Evolutionary conservation across 2,888 invertebrate species (phyloP).

Genomic region (Gnatocerus cornutus): DNA sequence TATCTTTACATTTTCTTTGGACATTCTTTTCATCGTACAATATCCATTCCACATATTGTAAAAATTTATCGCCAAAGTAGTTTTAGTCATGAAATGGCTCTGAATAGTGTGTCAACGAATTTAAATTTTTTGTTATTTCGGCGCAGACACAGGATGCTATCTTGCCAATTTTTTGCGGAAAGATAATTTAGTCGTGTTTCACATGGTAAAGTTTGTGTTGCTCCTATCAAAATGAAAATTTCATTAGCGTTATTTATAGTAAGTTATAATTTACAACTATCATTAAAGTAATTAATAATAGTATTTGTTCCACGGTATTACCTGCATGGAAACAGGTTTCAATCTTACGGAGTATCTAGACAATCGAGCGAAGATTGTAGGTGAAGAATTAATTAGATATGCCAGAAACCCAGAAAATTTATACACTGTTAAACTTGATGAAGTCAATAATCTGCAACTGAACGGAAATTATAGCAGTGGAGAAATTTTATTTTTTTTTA

Average conservation of each 20-base stretch:
- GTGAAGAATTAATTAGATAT: slow-evolving; percentile 34
- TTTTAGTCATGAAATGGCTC: too few relatives aligned
- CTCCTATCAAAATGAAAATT: slow-evolving; percentile 22
- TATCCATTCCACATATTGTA: too few relatives aligned
- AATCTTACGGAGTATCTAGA: slow-evolving; percentile 35
- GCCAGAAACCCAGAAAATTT: slow-evolving; percentile 23
- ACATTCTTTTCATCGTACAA: too few relatives aligned
- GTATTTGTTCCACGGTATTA: slow-evolving; percentile 11
- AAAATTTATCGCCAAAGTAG: too few relatives aligned
- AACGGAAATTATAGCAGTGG: slow-evolving; percentile 28
- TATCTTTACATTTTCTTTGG: too few relatives aligned
- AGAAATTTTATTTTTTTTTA: slow-evolving; percentile 51
- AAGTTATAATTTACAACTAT: slow-evolving; percentile 15
- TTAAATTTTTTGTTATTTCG: background rate
- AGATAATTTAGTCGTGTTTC: slow-evolving; percentile 31
- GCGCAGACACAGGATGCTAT: background rate
- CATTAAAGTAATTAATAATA: slow-evolving; percentile 11
- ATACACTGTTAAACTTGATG: slow-evolving; percentile 27
- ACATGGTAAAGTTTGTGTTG: slow-evolving; percentile 9
- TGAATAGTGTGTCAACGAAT: too few relatives aligned
- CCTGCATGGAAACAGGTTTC: background rate
- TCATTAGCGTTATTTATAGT: slow-evolving; percentile 23
- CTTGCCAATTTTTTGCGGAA: slow-evolving; percentile 6
- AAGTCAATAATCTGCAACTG: slow-evolving; percentile 10
- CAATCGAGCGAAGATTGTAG: slow-evolving; percentile 30